These are phyloP conservation scores for Cheilosia variabilis DNA, from an alignment of 2,888 invertebrate genomes.

Conservation along the genomic window DNA sequence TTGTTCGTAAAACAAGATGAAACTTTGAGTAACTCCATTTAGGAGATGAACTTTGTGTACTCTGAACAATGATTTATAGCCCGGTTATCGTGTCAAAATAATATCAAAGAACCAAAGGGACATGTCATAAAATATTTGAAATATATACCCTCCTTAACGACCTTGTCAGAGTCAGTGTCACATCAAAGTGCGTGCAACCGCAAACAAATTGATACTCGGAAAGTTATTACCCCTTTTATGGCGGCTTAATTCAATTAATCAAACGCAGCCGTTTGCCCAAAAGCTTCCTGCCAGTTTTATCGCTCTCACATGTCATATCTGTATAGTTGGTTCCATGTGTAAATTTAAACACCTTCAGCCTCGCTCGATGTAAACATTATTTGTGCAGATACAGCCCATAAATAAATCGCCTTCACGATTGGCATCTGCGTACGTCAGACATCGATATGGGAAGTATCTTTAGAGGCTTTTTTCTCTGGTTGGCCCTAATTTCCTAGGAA, in stretches of 20 bases:
- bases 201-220: background rate
- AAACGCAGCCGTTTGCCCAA: conserved; percentile 50
- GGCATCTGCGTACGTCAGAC: background rate
- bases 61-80: conserved; percentile 20
- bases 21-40: conserved; percentile 10
- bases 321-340: conserved; percentile 11
- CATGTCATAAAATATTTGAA: conserved; percentile 2
- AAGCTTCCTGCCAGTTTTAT: conserved; percentile 50
- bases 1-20: conserved; percentile 14
- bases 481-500: conserved; percentile 48
- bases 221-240: conserved; percentile 37
- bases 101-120: conserved; percentile 1
- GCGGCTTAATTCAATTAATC: conserved; percentile 58
- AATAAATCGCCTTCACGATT: conserved; percentile 30
- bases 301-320: conserved; percentile 46
- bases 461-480: background rate
- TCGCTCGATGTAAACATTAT: conserved; percentile 55
- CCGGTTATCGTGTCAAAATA: conserved; percentile 19
- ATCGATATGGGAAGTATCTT: conserved; percentile 11
- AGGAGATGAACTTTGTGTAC: background rate
- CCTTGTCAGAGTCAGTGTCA: conserved; percentile 24
- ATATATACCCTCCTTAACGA: conserved; percentile 17
- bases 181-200: background rate
- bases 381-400: conserved; percentile 56
- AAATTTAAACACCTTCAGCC: conserved; percentile 59